These are phyloP conservation scores for Hucho hucho DNA, from an alignment of 2,113 vertebrate species.

Conservation along the genomic window DNA sequence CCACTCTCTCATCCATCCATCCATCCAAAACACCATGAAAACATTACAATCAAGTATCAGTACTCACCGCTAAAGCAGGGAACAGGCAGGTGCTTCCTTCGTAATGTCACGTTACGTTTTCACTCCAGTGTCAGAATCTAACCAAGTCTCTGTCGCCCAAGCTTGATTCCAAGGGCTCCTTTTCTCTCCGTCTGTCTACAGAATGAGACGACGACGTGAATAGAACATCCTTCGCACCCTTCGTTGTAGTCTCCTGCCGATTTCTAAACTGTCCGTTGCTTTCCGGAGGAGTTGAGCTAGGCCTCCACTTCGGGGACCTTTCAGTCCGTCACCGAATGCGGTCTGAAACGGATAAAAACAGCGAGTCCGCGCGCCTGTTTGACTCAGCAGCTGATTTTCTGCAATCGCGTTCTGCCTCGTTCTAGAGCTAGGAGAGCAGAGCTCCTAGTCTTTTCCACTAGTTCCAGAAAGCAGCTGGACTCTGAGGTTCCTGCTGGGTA, in stretches of 20 bases:
- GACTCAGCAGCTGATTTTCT: neutral
- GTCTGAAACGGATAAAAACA: no score
- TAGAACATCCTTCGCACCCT: neutral
- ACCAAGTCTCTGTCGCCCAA: neutral
- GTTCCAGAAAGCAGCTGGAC: neutral
- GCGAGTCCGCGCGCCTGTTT: neutral
- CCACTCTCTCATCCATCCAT: neutral
- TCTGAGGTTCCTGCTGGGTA: no score
- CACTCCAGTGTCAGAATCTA: no score
- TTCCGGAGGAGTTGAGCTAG: neutral
- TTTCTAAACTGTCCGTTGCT: neutral
- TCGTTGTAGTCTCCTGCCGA: neutral
- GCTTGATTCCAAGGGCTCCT: neutral
- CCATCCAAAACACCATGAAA: neutral
- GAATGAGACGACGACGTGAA: conserved; percentile 4
- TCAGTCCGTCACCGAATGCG: neutral
- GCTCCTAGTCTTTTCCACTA: neutral
- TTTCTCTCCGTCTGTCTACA: conserved; percentile 9
- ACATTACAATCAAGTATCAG: neutral
- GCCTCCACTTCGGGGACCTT: conserved; percentile 1
- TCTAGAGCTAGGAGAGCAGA: neutral
- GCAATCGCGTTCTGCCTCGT: neutral
- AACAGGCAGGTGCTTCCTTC: neutral
- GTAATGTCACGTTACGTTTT: neutral
- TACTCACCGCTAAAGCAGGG: neutral